phyloP scores from a whole-genome alignment of 2,888 invertebrate species.

The Cacoxenus indagator region DNA sequence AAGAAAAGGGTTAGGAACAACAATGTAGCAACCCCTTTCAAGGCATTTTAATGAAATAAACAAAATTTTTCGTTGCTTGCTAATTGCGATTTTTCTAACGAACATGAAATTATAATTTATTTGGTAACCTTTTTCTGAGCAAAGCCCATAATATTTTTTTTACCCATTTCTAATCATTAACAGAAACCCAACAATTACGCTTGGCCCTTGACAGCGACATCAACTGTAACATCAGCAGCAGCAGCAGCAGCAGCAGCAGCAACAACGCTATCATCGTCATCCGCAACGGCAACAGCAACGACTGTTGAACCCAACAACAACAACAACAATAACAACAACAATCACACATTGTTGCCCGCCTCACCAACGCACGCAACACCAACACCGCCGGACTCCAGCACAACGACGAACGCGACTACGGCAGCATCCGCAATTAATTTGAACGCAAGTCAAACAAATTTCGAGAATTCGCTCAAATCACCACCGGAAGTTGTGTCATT shows the following conservation, averaged over 20 bases:
- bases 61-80: too few relatives aligned
- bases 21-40: too few relatives aligned
- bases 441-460: conserved; percentile 53
- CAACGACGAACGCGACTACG: conserved; percentile 26
- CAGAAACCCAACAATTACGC: conserved; percentile 78
- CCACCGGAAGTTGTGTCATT: conserved; percentile 47
- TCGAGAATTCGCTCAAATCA: conserved; percentile 55
- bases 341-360: neutral
- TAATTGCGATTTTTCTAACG: too few relatives aligned
- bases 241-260: conserved; percentile 12
- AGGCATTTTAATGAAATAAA: too few relatives aligned
- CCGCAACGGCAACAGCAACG: conserved; percentile 25
- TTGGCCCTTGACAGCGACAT: conserved; percentile 71
- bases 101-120: neutral
- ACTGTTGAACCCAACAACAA: conserved; percentile 31
- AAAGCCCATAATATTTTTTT: neutral
- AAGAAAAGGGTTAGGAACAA: too few relatives aligned
- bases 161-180: conserved; percentile 61
- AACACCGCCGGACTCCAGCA: conserved; percentile 1
- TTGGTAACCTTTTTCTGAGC: neutral
- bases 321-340: conserved; percentile 3
- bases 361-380: conserved; percentile 9
- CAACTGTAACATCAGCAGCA: conserved; percentile 39
- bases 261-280: conserved; percentile 1
- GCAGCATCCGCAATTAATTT: conserved; percentile 54